Conservation (phyloP, 2,797 vertebrate species). For the Anisognathus igniventris region DNA sequence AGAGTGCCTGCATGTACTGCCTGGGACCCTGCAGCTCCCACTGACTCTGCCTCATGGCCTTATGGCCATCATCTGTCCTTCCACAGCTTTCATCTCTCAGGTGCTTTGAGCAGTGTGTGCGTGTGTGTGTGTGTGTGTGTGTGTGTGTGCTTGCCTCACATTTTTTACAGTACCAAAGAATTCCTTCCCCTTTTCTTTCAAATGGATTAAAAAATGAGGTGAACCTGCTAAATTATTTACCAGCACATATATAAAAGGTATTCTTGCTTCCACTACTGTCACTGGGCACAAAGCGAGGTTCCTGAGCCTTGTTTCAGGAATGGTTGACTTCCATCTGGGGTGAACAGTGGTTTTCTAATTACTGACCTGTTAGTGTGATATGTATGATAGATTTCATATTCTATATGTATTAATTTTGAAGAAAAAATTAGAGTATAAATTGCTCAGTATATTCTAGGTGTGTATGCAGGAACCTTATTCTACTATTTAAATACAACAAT, state of each 20-base stretch:
- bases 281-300: background rate
- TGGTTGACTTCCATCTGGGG: background rate
- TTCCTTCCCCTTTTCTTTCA: background rate
- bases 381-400: background rate
- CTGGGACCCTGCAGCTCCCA: background rate
- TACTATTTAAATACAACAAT: background rate
- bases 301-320: background rate
- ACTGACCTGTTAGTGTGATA: background rate
- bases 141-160: fast-evolving
- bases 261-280: background rate
- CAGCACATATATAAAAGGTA: background rate
- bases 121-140: too few species aligned
- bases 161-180: background rate
- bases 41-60: background rate
- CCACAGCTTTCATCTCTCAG: background rate
- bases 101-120: background rate
- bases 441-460: background rate
- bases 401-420: background rate
- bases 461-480: background rate
- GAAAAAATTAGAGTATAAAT: background rate
- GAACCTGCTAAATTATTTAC: background rate
- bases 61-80: background rate
- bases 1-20: background rate
- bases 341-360: background rate
- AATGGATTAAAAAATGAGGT: background rate